A percentile compares a stretch with the other conserved stretches of the same genome.
phyloP scores from a whole-genome alignment of 1,140 invertebrate species.

The Solenopsis fugax region DNA sequence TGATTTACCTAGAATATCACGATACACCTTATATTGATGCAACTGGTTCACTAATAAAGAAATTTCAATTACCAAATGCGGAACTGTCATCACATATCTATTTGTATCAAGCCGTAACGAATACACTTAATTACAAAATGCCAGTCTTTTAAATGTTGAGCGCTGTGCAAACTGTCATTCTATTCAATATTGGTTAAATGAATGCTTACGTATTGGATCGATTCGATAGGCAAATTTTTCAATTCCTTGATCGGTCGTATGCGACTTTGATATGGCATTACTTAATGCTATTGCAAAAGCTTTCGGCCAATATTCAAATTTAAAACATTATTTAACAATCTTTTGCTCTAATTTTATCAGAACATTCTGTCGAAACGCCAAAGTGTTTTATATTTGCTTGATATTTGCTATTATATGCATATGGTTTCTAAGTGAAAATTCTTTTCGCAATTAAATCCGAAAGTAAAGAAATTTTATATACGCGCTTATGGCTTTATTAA shows the following conservation, averaged over 20 bases:
- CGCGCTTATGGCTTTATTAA: constrained; percentile 19
- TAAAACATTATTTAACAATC: neutral
- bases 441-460: constrained; percentile 5
- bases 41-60: constrained; percentile 4
- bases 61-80: constrained; percentile 12
- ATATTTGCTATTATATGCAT: constrained; percentile 18
- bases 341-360: too few species aligned
- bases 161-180: neutral
- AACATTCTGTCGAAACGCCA: neutral
- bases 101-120: neutral
- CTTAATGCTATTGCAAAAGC: constrained; percentile 8
- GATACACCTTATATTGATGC: constrained; percentile 33
- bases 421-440: constrained; percentile 6
- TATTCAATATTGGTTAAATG: constrained; percentile 16
- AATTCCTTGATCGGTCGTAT: constrained; percentile 32
- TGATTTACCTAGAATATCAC: neutral
- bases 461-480: constrained; percentile 20
- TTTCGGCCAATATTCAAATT: constrained; percentile 22
- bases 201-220: constrained; percentile 7
- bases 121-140: neutral
- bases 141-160: constrained; percentile 24
- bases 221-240: constrained; percentile 14
- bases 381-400: neutral
- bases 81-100: constrained; percentile 12
- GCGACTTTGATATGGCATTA: constrained; percentile 42